Conservation (phyloP, 2,888 invertebrate species). For the Hartigia nigra region DNA sequence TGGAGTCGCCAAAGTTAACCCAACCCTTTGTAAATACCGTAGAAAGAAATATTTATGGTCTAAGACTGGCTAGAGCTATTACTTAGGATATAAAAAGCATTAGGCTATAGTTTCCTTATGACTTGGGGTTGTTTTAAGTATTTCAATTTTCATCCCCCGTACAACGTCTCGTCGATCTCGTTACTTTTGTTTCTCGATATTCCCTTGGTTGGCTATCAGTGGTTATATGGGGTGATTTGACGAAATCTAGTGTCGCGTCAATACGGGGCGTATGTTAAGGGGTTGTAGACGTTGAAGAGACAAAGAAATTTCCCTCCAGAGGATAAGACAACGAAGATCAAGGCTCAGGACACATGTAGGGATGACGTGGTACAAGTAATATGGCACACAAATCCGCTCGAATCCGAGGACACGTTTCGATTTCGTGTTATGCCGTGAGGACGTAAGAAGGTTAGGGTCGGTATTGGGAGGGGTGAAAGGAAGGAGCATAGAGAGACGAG, state of each 20-base stretch:
- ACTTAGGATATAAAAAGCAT: not conserved
- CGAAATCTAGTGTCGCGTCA: not conserved
- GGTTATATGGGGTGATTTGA: not conserved
- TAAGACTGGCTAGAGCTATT: not conserved
- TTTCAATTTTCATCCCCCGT: not conserved
- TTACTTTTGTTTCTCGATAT: not conserved
- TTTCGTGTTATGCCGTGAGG: not conserved
- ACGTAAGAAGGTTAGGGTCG: not conserved
- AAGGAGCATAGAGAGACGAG: not conserved
- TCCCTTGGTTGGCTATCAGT: not conserved
- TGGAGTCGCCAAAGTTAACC: not conserved
- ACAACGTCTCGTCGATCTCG: not conserved
- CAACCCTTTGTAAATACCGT: not conserved
- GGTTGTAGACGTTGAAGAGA: not conserved
- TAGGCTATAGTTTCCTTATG: not conserved
- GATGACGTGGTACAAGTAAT: not conserved
- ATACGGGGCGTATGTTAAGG: not conserved
- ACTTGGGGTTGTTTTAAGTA: not conserved
- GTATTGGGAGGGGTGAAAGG: not conserved
- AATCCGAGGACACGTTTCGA: slow-evolving; percentile 5
- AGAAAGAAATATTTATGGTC: not conserved
- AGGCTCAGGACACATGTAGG: not conserved
- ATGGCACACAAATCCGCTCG: not conserved
- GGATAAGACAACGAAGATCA: slow-evolving; percentile 6
- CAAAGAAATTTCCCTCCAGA: slow-evolving; percentile 18